A percentile compares a stretch with the other conserved stretches of the same genome.
Conservation (phyloP, 2,113 vertebrate genomes). For the Cebidichthys violaceus region DNA sequence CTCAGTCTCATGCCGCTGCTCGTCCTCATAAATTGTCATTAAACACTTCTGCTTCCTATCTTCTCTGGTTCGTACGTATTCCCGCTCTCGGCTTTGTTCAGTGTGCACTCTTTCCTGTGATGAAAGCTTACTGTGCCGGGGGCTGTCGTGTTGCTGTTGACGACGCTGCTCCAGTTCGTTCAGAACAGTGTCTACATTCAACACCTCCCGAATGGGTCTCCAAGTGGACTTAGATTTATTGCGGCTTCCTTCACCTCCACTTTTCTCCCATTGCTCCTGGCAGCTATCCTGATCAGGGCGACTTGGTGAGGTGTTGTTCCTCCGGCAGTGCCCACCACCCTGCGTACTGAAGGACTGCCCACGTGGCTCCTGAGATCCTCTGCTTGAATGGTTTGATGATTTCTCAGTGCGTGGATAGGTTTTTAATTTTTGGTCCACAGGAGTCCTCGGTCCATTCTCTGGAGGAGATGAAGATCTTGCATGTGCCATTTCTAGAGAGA, state of each 20-base stretch:
- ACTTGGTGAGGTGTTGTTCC: conserved; percentile 55
- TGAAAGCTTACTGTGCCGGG: conserved; percentile 81
- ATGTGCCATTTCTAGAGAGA: conserved; percentile 71
- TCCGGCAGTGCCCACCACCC: conserved; percentile 50
- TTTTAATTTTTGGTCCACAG: conserved; percentile 80
- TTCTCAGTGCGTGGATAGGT: conserved; percentile 79
- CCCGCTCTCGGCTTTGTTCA: conserved; percentile 75
- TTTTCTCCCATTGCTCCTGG: conserved; percentile 87
- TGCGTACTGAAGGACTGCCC: conserved; percentile 55
- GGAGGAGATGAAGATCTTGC: conserved; percentile 84
- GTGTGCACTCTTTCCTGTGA: conserved; percentile 75
- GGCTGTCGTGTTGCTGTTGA: conserved; percentile 84
- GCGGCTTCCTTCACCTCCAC: conserved; percentile 69
- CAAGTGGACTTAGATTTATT: conserved; percentile 87
- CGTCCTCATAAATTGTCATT: conserved; percentile 98
- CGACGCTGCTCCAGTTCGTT: conserved; percentile 89
- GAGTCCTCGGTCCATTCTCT: conserved; percentile 79
- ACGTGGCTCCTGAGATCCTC: conserved; percentile 74
- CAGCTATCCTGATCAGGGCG: conserved; percentile 72
- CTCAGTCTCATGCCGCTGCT: conserved; percentile 89
- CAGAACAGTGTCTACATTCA: conserved; percentile 96
- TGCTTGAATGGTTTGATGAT: conserved; percentile 73
- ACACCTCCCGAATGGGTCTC: conserved; percentile 92
- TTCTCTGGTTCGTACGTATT: conserved; percentile 79
- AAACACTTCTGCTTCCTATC: conserved; percentile 88